phyloP scores from a whole-genome alignment of 2,113 vertebrate genomes.

The Hemibagrus wyckioides region DNA sequence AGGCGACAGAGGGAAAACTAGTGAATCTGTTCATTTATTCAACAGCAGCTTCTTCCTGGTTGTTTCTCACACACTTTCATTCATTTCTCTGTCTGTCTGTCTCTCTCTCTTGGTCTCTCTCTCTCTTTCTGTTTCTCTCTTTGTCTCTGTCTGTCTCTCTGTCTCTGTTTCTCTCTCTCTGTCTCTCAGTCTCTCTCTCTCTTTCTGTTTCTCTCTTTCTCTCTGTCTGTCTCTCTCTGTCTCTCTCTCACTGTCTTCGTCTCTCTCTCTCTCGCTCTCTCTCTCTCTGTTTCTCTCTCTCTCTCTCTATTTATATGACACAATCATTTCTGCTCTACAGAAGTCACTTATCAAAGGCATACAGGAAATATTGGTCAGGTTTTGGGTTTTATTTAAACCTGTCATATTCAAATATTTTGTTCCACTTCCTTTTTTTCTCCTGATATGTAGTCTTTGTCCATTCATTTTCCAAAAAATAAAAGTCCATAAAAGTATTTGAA shows the following conservation, averaged over 20 bases:
- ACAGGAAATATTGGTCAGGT: too few relatives aligned
- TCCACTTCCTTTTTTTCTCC: too few relatives aligned
- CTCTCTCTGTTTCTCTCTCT: too few relatives aligned
- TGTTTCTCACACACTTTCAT: neutral
- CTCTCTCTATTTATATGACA: neutral
- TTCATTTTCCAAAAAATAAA: neutral
- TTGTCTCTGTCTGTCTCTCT: neutral
- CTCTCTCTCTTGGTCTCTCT: conserved; percentile 5
- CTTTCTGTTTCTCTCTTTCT: neutral
- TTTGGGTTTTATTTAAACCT: too few relatives aligned
- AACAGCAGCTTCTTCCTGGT: neutral
- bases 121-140: neutral
- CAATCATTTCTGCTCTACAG: neutral
- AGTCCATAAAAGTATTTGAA: neutral
- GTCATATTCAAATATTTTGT: too few relatives aligned
- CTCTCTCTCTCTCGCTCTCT: conserved; percentile 1
- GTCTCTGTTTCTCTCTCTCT: neutral
- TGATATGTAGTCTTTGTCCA: neutral
- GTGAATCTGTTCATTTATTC: neutral
- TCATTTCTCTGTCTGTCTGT: neutral
- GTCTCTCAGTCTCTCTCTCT: neutral
- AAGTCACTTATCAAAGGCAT: too few relatives aligned
- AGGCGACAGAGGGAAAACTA: neutral
- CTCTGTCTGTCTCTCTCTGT: neutral
- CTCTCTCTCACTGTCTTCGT: neutral